phyloP scores from a whole-genome alignment of 2,888 invertebrate species.

The Dascillus cervinus region DNA sequence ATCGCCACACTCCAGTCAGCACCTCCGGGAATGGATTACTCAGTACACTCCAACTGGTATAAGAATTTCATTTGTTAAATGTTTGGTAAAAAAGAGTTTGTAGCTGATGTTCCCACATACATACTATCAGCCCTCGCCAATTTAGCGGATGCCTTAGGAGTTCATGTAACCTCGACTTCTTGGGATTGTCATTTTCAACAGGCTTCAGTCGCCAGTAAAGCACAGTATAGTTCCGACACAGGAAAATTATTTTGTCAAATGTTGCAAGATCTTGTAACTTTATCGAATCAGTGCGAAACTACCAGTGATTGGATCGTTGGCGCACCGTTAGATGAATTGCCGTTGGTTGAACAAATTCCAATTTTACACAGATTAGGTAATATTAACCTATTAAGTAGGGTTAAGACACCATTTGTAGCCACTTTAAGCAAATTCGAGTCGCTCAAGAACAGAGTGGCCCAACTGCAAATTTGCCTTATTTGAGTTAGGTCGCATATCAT shows the following conservation, averaged over 20 bases:
- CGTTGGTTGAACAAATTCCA: constrained; percentile 77
- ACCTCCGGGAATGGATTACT: constrained; percentile 56
- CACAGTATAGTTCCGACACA: constrained; percentile 27
- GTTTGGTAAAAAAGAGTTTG: constrained; percentile 14
- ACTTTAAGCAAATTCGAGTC: too few species aligned
- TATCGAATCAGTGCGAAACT: constrained; percentile 70
- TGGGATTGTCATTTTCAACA: constrained; percentile 65
- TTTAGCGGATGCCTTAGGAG: constrained; percentile 69
- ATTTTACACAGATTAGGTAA: constrained; percentile 63
- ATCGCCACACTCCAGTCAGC: constrained; percentile 56
- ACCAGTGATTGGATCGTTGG: constrained; percentile 63
- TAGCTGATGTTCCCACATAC: constrained; percentile 56
- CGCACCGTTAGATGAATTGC: constrained; percentile 66
- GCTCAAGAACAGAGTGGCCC: too few species aligned
- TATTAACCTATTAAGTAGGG: too few species aligned
- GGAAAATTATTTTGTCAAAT: constrained; percentile 52
- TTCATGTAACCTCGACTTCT: constrained; percentile 69
- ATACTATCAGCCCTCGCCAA: constrained; percentile 65
- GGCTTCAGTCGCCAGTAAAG: constrained; percentile 46
- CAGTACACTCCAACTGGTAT: constrained; percentile 53
- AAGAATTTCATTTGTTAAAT: not conserved
- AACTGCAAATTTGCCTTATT: too few species aligned
- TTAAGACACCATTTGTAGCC: too few species aligned
- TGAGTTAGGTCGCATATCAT: too few species aligned
- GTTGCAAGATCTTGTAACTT: constrained; percentile 59